A percentile compares a stretch with the other conserved stretches of the same genome.
These are phyloP conservation scores for Eilema depressum DNA, from an alignment of 2,888 invertebrate species.

Conservation along the genomic window DNA sequence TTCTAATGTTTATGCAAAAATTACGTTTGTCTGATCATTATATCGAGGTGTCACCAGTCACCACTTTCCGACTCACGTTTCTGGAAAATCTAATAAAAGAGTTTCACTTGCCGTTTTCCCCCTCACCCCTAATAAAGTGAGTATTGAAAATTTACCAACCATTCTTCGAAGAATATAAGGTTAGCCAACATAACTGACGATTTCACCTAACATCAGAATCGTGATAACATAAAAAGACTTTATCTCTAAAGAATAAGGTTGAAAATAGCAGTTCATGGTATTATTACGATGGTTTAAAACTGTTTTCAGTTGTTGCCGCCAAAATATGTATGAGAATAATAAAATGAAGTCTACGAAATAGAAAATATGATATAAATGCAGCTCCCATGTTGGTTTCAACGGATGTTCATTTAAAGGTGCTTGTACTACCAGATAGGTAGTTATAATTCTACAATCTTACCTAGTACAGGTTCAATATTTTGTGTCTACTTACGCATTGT, in stretches of 20 bases:
- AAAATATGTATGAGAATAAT: constrained; percentile 71
- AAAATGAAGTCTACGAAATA: constrained; percentile 69
- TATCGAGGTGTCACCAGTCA: constrained; percentile 72
- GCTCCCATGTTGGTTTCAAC: constrained; percentile 44
- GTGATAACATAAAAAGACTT: constrained; percentile 44
- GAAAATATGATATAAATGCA: constrained; percentile 75
- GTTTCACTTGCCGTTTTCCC: constrained; percentile 79
- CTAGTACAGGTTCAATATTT: not conserved
- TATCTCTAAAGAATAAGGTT: constrained; percentile 42
- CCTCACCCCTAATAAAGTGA: constrained; percentile 85
- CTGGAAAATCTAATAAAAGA: constrained; percentile 85
- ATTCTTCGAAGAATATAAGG: constrained; percentile 85
- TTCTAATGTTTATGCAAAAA: not conserved
- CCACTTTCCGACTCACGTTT: constrained; percentile 71
- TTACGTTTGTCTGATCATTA: constrained; percentile 47
- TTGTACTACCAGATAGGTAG: not conserved
- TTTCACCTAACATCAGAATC: constrained; percentile 59
- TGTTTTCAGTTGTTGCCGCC: constrained; percentile 55
- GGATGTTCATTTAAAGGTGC: constrained; percentile 19
- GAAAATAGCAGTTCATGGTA: constrained; percentile 17
- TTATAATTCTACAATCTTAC: not conserved
- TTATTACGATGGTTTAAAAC: constrained; percentile 59
- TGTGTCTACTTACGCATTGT: not conserved
- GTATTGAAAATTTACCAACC: constrained; percentile 88
- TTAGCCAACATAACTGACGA: constrained; percentile 77